Base-by-base conservation (phyloP, 1,140 invertebrate genomes). In the Psix sp. region DNA sequence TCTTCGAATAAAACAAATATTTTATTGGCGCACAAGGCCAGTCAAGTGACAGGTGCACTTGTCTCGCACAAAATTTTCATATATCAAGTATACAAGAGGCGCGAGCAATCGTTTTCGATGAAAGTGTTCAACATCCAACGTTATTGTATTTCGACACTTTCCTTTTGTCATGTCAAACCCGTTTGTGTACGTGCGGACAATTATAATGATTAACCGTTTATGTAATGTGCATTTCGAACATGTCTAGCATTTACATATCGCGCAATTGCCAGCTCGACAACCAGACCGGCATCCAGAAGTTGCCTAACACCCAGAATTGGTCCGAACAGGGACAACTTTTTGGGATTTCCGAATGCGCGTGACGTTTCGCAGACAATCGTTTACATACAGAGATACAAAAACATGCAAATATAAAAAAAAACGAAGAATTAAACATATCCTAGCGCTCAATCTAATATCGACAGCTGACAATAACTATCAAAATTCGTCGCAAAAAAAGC, bases 161-260 rank as follows among this genome's bases (percentile, higher is more conserved):
- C 14, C 18, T 71, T 45, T 17, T 11, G 11, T 59, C 24, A 20
- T 21, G 13, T 1, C 33, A 51, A 26, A 38, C 31, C 16, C 35
- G 21, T 31, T 56, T 40, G 29, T 59, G 26, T 40, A 49, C 21
- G 38, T 40, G 43, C 39, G 26, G 45, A 51, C 11, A 65, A 46
- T 52, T 52, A 42, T 60, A 57, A n/a, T n/a, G n/a, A 51, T 51
- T 46, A 57, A 63, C 21, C 38, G 38, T 57, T 63, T 51, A 31
- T 54, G 59, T 51, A 52, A 48, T 59, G 56, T 45, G 36, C 16
- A 56, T 57, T 52, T 26, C 39, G 15, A 63, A 63, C 31, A 9
- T 59, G 36, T 67, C 56, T 49, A 18, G 71, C 72, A 63, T 72
- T 75, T 71, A 76, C 66, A 78, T 78, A 78, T 73, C 68, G 63